Evolutionary conservation across 2,797 vertebrate species (phyloP).

Genomic region (Vultur gryphus): DNA sequence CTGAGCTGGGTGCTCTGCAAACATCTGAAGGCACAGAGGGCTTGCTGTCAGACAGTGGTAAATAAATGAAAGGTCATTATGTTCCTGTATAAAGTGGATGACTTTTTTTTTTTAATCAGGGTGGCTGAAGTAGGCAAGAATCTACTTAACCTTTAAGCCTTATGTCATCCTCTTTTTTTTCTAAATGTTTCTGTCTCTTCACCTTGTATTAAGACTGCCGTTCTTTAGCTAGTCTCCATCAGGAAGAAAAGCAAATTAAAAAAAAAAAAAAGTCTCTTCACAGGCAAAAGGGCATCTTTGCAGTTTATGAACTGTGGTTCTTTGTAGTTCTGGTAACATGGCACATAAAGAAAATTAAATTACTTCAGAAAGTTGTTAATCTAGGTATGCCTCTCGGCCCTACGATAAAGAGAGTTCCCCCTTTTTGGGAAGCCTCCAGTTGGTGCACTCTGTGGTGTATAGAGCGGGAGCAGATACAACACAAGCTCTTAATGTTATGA

Average conservation of each 20-base stretch:
- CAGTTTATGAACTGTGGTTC: background rate
- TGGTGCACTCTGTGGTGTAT: accelerated
- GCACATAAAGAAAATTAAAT: background rate
- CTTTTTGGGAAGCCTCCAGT: background rate
- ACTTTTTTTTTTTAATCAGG: background rate
- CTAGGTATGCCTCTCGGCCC: background rate
- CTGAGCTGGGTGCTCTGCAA: background rate
- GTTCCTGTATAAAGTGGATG: background rate
- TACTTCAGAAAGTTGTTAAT: background rate
- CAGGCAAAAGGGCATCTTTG: background rate
- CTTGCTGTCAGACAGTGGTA: background rate
- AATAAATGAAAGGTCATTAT: conserved; percentile 41
- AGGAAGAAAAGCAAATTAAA: background rate
- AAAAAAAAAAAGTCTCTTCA: background rate
- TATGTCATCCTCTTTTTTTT: background rate
- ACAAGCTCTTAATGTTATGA: background rate
- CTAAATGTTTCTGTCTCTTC: background rate
- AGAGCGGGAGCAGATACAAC: background rate
- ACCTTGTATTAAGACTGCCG: background rate
- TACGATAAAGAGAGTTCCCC: background rate
- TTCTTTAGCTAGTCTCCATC: background rate
- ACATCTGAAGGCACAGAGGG: background rate
- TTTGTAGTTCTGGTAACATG: background rate
- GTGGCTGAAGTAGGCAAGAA: background rate
- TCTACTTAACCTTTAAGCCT: background rate